Percentiles rank a stretch among this genome's conserved stretches.
Evolutionary conservation across 2,113 vertebrate species (phyloP).

Genomic region (Hippopotamus amphibius): DNA sequence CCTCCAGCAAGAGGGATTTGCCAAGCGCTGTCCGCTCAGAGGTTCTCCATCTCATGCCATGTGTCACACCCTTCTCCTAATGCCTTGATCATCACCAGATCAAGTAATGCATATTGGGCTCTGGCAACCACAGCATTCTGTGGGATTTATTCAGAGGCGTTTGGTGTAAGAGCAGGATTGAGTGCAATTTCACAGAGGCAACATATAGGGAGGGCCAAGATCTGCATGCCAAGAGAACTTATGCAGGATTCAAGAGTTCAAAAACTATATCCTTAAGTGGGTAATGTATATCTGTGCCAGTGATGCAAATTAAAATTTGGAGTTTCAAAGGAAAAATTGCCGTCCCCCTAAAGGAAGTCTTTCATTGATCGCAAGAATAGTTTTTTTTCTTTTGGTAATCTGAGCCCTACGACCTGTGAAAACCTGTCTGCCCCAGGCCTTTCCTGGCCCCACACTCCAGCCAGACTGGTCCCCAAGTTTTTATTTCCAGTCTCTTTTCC

Average conservation of each 20-base stretch:
- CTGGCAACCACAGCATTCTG: background rate
- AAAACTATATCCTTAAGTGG: background rate
- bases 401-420: too few relatives aligned
- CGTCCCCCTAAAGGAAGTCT: background rate
- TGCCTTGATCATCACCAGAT: background rate
- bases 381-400: background rate
- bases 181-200: background rate
- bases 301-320: background rate
- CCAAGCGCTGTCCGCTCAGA: background rate
- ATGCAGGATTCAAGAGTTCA: background rate
- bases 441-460: rapidly evolving
- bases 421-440: background rate
- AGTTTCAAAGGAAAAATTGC: background rate
- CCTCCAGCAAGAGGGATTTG: background rate
- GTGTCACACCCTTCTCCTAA: background rate
- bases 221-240: background rate
- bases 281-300: background rate
- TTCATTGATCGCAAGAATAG: background rate
- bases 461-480: background rate
- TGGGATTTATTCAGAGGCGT: background rate
- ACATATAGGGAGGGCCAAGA: background rate
- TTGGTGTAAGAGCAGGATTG: background rate
- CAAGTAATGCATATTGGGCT: background rate
- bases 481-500: background rate
- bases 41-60: background rate